Conservation (phyloP, 2,797 vertebrate genomes). For the Sus cebifrons region DNA sequence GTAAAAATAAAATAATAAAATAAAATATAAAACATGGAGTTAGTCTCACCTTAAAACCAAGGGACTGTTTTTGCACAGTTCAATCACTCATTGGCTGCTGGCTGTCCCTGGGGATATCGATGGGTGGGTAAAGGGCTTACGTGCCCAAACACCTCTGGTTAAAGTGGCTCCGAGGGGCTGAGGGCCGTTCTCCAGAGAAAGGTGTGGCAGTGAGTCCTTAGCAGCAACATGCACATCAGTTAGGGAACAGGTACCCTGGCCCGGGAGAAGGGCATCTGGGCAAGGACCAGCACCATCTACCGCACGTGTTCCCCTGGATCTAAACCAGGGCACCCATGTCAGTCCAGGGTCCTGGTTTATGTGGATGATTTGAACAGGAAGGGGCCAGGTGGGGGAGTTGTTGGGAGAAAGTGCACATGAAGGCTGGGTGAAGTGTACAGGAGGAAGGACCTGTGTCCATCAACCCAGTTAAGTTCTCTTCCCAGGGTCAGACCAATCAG, state of each 20-base stretch:
- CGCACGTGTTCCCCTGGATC: neutral
- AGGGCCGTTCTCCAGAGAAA: neutral
- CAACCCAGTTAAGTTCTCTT: neutral
- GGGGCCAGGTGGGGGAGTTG: accelerated
- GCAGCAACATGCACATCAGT: no score
- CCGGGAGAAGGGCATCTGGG: neutral
- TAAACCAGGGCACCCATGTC: accelerated
- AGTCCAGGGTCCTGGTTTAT: neutral
- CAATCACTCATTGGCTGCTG: neutral
- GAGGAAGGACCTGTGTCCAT: neutral
- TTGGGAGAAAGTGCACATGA: neutral
- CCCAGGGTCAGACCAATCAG: neutral
- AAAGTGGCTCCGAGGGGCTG: neutral
- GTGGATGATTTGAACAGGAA: neutral
- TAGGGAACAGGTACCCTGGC: neutral
- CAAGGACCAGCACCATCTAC: neutral
- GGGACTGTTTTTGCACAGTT: accelerated
- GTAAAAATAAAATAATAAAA: no score
- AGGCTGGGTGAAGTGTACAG: accelerated
- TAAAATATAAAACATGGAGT: neutral
- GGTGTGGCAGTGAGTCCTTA: neutral
- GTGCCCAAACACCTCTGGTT: neutral
- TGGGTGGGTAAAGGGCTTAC: neutral
- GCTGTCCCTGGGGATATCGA: no score
- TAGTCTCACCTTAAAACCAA: neutral